Evolutionary conservation across 2,797 vertebrate genomes (phyloP), one percentile per base, ranked within the genome.

Genomic region (Hafferia zeledoni): DNA sequence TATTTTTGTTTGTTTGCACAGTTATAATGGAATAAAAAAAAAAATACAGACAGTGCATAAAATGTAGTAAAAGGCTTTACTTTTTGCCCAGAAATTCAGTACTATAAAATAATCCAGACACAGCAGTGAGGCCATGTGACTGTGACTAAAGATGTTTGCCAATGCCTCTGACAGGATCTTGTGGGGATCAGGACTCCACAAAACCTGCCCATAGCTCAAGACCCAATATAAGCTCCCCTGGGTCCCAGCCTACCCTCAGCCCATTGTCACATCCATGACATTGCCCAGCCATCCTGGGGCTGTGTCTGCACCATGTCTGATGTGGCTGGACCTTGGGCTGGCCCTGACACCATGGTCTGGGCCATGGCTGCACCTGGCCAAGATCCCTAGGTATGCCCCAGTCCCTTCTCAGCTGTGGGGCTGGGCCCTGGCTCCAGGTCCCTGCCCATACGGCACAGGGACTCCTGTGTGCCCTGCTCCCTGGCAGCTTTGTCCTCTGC

Each of bases 391-490:
- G 6, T 53, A 43, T 76, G 49, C 35, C 9, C 24, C 0, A 0
- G 17, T 60, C 7, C 50, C 13, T 64, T 0, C 19, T 30, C 0
- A 0, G 17, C 8, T 16, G 16, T 10, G n/a, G 31, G 65, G 50
- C 49, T 59, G 16, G 68, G 33, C 30, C 6, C 33, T 17, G 27
- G 9, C 56, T 69, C 35, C 0, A 1, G 24, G 27, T 2, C 17
- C 17, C 24, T 33, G 31, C 43, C 27, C 1, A 0, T 17, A 6
- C 0, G 0, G n/a, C n/a, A 8, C 47, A 10, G 5, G 10, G 12
- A 9, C 4, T 24, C 23, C 31, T 15, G 14, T 24, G 19, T 4
- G 33, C 23, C 25, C 15, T 0, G 0, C 4, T 64, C 33, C 43
- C n/a, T 17, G 18, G 7, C 47, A 27, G 25, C 17, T 18, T 0